These are phyloP conservation scores for Nyctalus aviator DNA, from an alignment of 2,797 vertebrate species.

Conservation along the genomic window DNA sequence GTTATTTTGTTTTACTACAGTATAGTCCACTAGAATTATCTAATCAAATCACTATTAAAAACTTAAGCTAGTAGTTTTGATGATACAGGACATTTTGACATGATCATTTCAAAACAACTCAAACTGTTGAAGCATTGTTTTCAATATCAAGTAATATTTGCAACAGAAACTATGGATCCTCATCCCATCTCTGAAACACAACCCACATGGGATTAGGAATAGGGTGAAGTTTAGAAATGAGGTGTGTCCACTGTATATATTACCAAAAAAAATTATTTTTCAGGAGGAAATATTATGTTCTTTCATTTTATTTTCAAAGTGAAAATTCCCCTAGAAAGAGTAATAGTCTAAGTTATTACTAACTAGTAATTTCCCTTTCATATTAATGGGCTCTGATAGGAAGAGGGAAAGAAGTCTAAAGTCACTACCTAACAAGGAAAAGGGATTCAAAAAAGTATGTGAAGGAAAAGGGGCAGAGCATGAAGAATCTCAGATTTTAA, in stretches of 20 bases:
- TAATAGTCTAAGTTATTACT: constrained; percentile 12
- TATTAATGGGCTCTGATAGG: not conserved
- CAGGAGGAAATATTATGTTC: constrained; percentile 42
- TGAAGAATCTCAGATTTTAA: not conserved
- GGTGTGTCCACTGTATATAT: not conserved
- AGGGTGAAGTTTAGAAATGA: constrained; percentile 38
- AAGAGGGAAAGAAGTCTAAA: not conserved
- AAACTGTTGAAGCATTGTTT: constrained; percentile 65
- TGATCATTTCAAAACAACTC: constrained; percentile 71
- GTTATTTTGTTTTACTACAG: not conserved
- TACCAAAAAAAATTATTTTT: not conserved
- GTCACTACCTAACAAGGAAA: not conserved
- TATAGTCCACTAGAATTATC: constrained; percentile 36
- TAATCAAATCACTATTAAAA: constrained; percentile 47
- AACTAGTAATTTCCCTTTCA: not conserved
- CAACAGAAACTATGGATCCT: constrained; percentile 62
- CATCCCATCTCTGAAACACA: constrained; percentile 49
- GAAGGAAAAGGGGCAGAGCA: not conserved
- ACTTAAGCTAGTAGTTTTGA: constrained; percentile 64
- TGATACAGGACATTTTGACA: constrained; percentile 65
- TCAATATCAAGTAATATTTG: constrained; percentile 60
- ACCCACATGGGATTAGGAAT: not conserved
- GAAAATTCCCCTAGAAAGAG: not conserved
- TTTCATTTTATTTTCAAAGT: constrained; percentile 46
- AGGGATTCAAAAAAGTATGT: not conserved